Percentiles rank a stretch among this genome's conserved stretches.
These are phyloP conservation scores for Zele albiditarsus DNA, from an alignment of 2,888 invertebrate genomes.

Conservation along the genomic window DNA sequence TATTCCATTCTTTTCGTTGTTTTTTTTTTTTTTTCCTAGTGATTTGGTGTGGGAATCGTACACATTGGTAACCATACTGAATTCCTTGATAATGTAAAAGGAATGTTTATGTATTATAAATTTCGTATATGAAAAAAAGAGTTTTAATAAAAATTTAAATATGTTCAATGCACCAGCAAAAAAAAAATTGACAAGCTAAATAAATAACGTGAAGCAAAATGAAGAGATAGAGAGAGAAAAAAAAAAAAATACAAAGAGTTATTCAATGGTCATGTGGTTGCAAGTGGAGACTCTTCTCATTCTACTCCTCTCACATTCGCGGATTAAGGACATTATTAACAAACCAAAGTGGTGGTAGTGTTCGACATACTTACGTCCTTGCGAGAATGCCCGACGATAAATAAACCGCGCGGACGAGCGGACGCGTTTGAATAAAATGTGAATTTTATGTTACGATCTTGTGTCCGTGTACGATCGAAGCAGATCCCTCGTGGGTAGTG, in stretches of 20 bases:
- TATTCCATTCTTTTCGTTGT: background rate
- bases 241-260: constrained; percentile 50
- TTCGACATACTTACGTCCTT: constrained; percentile 69
- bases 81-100: background rate
- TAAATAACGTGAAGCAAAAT: background rate
- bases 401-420: constrained; percentile 59
- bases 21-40: background rate
- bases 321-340: constrained; percentile 72
- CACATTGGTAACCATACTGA: background rate
- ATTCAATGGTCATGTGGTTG: constrained; percentile 38
- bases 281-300: constrained; percentile 47
- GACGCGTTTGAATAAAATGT: constrained; percentile 69
- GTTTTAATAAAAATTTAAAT: background rate
- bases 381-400: constrained; percentile 69
- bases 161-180: background rate
- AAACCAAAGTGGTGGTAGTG: constrained; percentile 63
- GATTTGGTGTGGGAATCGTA: background rate
- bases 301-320: constrained; percentile 49
- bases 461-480: constrained; percentile 56
- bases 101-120: background rate
- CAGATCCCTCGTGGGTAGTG: constrained; percentile 48
- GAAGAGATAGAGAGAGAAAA: background rate
- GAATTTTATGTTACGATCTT: constrained; percentile 69
- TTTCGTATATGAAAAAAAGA: background rate
- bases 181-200: background rate